A percentile compares a stretch with the other conserved stretches of the same genome.
phyloP scores from a whole-genome alignment of 2,888 invertebrate genomes.

The Microplitis manilae region DNA sequence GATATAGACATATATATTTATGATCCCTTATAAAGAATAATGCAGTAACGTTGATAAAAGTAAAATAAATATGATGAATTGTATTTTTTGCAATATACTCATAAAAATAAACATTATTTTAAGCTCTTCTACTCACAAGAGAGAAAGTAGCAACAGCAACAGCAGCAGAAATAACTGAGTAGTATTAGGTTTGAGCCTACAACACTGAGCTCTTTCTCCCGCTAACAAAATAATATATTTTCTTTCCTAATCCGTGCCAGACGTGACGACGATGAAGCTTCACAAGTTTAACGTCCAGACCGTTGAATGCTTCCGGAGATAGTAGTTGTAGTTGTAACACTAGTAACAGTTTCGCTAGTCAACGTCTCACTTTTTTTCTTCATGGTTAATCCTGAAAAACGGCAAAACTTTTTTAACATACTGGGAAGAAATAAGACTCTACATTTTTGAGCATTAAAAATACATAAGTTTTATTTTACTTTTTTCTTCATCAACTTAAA shows the following conservation, averaged over 20 bases:
- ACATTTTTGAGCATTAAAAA: constrained; percentile 8
- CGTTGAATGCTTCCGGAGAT: constrained; percentile 24
- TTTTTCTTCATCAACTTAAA: neutral
- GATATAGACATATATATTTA: neutral
- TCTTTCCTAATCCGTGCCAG: constrained; percentile 51
- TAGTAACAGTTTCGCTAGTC: constrained; percentile 9
- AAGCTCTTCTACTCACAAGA: neutral
- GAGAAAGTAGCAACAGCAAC: neutral
- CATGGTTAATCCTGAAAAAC: constrained; percentile 58
- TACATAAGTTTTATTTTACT: neutral
- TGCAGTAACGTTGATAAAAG: neutral
- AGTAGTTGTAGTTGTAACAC: constrained; percentile 8
- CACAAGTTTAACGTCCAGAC: constrained; percentile 51
- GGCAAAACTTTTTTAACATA: constrained; percentile 55
- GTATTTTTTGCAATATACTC: constrained; percentile 1
- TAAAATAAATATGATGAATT: neutral
- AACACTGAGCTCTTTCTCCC: constrained; percentile 46
- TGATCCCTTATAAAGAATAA: neutral
- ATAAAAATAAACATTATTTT: neutral
- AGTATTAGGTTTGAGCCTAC: constrained; percentile 42
- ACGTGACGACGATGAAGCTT: constrained; percentile 56
- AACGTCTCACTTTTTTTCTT: constrained; percentile 30
- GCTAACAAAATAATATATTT: constrained; percentile 57
- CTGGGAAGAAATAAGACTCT: constrained; percentile 19
- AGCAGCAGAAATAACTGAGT: constrained; percentile 6